Evolutionary conservation across 1,140 invertebrate genomes (phyloP).

Genomic region (Geopemphigus sp.): DNA sequence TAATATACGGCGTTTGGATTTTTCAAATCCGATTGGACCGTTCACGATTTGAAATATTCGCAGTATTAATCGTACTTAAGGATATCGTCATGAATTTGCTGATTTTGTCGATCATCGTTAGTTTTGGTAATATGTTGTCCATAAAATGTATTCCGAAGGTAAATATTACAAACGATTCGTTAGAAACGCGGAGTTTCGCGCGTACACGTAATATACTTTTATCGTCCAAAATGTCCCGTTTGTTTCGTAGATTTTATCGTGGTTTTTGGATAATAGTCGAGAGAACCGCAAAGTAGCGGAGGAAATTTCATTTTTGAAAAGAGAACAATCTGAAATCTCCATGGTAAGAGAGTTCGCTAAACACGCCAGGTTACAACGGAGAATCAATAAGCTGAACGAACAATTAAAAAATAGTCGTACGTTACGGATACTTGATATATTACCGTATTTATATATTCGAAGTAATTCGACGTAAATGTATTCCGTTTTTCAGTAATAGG

Average conservation of each 20-base stretch:
- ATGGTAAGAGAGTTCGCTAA: slow-evolving; percentile 28
- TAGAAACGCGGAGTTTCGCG: too few relatives aligned
- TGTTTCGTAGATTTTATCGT: not conserved
- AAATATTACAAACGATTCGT: not conserved
- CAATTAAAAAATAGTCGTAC: slow-evolving; percentile 16
- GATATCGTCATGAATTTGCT: slow-evolving; percentile 11
- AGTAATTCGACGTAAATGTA: not conserved
- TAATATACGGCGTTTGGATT: too few relatives aligned
- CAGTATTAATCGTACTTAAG: not conserved
- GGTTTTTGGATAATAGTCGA: not conserved
- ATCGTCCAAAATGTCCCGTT: not conserved
- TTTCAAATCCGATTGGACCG: too few relatives aligned
- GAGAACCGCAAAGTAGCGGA: not conserved
- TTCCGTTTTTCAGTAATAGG: slow-evolving; percentile 3
- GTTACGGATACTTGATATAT: not conserved
- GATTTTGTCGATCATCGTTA: slow-evolving; percentile 35
- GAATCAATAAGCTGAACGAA: slow-evolving; percentile 29
- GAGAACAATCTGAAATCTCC: slow-evolving; percentile 15
- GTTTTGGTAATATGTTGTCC: slow-evolving; percentile 30
- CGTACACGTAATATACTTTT: not conserved
- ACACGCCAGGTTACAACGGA: slow-evolving; percentile 32
- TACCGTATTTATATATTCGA: not conserved
- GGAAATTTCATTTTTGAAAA: not conserved
- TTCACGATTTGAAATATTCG: too few relatives aligned
- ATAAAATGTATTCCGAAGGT: slow-evolving; percentile 33